Percentiles rank a stretch among this genome's conserved stretches.
phyloP scores from a whole-genome alignment of 2,888 invertebrate genomes.

The Drosophila fungiperda region DNA sequence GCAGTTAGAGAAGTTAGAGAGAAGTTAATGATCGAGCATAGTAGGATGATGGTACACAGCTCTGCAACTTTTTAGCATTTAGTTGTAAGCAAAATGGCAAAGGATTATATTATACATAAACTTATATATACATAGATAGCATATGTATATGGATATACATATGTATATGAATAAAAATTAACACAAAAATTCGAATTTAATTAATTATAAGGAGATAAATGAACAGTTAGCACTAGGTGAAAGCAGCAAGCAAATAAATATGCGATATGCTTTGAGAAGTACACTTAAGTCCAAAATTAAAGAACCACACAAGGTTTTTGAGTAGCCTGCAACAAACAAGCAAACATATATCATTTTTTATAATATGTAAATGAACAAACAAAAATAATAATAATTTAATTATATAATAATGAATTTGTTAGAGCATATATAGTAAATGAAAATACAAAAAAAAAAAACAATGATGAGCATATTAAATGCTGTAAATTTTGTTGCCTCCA shows the following conservation, averaged over 20 bases:
- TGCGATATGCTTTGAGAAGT: slow-evolving; percentile 72
- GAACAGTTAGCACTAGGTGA: slow-evolving; percentile 66
- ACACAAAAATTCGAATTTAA: slow-evolving; percentile 85
- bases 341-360: slow-evolving; percentile 74
- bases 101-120: slow-evolving; percentile 56
- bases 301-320: slow-evolving; percentile 68
- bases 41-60: slow-evolving; percentile 53
- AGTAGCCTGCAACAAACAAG: slow-evolving; percentile 63
- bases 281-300: slow-evolving; percentile 53
- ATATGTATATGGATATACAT: slow-evolving; percentile 51
- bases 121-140: slow-evolving; percentile 25
- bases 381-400: slow-evolving; percentile 41
- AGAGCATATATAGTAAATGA: slow-evolving; percentile 50
- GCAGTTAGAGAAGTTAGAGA: slow-evolving; percentile 30
- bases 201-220: slow-evolving; percentile 80
- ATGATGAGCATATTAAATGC: slow-evolving; percentile 35
- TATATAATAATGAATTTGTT: slow-evolving; percentile 70
- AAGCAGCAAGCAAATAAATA: slow-evolving; percentile 66
- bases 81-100: slow-evolving; percentile 68
- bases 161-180: slow-evolving; percentile 72
- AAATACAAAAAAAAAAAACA: slow-evolving; percentile 31
- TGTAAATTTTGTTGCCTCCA: slow-evolving; percentile 50
- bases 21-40: slow-evolving; percentile 41
- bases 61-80: slow-evolving; percentile 77
- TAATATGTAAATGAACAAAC: slow-evolving; percentile 59